These are phyloP conservation scores for Entomyzon cyanotis DNA, from an alignment of 2,113 vertebrate species.

Conservation along the genomic window DNA sequence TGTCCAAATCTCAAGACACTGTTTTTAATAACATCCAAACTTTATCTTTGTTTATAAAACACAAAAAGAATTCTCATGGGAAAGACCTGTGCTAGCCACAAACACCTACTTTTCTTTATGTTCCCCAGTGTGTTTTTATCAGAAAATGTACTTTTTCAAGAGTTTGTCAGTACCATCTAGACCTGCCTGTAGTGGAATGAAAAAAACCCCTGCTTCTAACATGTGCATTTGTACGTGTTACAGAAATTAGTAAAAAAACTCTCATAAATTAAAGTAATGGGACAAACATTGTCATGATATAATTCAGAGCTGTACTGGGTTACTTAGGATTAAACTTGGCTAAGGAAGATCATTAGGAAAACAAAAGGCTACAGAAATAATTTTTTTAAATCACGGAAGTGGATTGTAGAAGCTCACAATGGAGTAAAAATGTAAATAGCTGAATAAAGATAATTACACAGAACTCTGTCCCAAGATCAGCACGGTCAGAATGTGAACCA, in stretches of 20 bases:
- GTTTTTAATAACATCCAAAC: too few species aligned
- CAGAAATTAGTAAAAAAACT: too few species aligned
- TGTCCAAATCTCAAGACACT: too few species aligned
- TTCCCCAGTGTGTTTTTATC: neutral
- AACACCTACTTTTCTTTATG: neutral
- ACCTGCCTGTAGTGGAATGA: neutral
- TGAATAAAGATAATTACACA: neutral
- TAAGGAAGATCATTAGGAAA: conserved; percentile 9
- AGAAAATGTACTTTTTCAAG: neutral
- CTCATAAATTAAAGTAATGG: neutral
- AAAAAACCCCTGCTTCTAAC: neutral
- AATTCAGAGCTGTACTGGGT: neutral
- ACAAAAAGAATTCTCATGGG: too few species aligned
- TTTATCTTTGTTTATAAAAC: too few species aligned
- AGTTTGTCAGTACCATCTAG: neutral
- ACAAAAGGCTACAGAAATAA: neutral
- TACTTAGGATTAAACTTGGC: conserved; percentile 4
- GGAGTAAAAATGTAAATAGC: neutral
- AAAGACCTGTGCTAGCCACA: too few species aligned
- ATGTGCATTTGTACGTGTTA: neutral
- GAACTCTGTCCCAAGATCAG: neutral
- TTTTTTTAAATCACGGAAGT: neutral
- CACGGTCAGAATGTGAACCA: neutral
- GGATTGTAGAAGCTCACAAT: neutral
- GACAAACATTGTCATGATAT: neutral